Conservation (phyloP, 2,113 vertebrate genomes). For the Mesembrinibis cayennensis region DNA sequence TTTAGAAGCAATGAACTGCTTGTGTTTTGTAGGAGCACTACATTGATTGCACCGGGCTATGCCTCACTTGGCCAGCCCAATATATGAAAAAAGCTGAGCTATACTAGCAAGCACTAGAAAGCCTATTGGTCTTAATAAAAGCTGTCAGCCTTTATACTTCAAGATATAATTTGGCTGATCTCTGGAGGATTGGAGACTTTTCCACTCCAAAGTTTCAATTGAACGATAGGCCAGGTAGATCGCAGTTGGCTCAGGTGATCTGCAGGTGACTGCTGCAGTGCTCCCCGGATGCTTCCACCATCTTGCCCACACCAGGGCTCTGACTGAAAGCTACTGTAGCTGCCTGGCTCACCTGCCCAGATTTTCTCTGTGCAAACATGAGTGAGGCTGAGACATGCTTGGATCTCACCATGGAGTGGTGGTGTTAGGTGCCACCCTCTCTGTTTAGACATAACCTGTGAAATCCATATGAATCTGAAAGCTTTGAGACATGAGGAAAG, state of each 20-base stretch:
- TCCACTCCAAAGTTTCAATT: background rate
- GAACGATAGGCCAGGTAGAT: background rate
- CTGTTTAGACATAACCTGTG: background rate
- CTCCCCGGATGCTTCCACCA: rapidly evolving
- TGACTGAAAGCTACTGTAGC: background rate
- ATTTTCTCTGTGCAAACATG: background rate
- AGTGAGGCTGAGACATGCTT: rapidly evolving
- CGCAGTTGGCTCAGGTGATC: background rate
- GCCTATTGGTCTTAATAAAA: background rate
- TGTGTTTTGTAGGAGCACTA: background rate
- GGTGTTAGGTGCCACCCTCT: background rate
- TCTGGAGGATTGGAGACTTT: background rate
- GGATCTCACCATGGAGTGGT: background rate
- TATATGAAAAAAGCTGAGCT: background rate
- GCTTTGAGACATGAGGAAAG: background rate
- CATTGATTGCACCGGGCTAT: background rate
- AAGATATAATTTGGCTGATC: background rate
- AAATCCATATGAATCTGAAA: background rate
- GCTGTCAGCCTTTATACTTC: background rate
- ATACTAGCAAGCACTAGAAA: background rate
- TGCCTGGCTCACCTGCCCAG: background rate
- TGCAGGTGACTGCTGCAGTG: background rate
- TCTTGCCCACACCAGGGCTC: background rate
- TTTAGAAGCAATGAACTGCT: background rate
- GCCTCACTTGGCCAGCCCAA: background rate